Percentiles rank a stretch among this genome's conserved stretches.
Conservation (phyloP, 1,140 invertebrate species). For the Diorhabda sublineata region DNA sequence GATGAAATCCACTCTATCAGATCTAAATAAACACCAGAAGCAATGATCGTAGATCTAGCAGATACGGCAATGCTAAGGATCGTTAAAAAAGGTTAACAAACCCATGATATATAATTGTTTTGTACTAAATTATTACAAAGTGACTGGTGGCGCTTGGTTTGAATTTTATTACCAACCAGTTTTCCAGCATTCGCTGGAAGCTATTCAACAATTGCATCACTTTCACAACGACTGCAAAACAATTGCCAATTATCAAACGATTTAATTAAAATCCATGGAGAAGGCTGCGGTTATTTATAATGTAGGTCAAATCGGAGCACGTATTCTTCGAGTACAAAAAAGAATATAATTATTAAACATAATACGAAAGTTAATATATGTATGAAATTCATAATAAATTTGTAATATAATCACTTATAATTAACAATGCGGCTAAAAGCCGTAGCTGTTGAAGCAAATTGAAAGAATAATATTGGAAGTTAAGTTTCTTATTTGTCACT, state of each 20-base stretch:
- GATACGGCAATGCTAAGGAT: too few relatives aligned
- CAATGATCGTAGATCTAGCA: too few relatives aligned
- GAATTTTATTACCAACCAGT: conserved; percentile 3
- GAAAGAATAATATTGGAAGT: too few relatives aligned
- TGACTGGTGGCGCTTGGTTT: conserved; percentile 10
- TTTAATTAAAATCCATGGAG: conserved; percentile 4
- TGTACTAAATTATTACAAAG: background rate
- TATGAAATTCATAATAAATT: too few relatives aligned
- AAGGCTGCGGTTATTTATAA: background rate
- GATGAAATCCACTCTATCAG: too few relatives aligned
- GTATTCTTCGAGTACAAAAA: background rate
- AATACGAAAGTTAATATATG: too few relatives aligned
- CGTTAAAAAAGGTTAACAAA: conserved; percentile 3
- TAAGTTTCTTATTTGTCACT: too few relatives aligned
- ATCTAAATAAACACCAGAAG: too few relatives aligned
- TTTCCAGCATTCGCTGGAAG: conserved; percentile 2
- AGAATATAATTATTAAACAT: background rate
- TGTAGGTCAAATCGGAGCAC: conserved; percentile 7
- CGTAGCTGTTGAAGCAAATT: too few relatives aligned
- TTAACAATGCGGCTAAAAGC: too few relatives aligned
- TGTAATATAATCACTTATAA: too few relatives aligned
- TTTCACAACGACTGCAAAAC: conserved; percentile 10
- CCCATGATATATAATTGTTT: conserved; percentile 3
- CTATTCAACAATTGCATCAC: conserved; percentile 4
- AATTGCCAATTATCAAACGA: conserved; percentile 13